Evolutionary conservation across 2,888 invertebrate genomes (phyloP), one percentile per base, ranked within the genome.

Genomic region (Abrostola tripartita): DNA sequence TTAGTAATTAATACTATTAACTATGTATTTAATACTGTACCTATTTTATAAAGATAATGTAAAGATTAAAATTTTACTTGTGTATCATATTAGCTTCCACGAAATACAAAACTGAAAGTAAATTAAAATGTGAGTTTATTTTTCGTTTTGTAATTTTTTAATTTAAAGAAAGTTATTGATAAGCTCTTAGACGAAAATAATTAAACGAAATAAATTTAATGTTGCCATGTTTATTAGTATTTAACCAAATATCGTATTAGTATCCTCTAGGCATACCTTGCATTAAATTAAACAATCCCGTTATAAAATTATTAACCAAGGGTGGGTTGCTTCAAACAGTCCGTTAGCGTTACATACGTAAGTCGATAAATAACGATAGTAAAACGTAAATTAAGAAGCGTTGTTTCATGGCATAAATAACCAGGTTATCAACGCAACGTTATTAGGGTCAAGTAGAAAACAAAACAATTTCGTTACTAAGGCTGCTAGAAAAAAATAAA

Each of bases 11-110:
- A 85, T 87, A 81, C 76, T 88, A 89, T 87, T 88, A 88, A 88
- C 88, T 87, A 85, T 92, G 91, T 93, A 93, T 93, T 92, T 93
- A 93, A 92, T 92, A 92, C 88, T 91, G 88, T 92, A 92, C 85
- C 87, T 93, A 92, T 92, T 93, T 92, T 92, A 89, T 90, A 90
- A 88, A 84, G 79, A 84, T 88, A 90, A 90, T 92, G 92, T 93
- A 93, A 91, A 92, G 85, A 87, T 85, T 83, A 73, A 88, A 88
- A 86, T 81, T 87, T 87, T 88, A 90, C 85, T 87, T 87, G 85
- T 93, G 92, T 93, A 93, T 90, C 84, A 92, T 92, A 92, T 81
- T 90, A 92, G 91, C 91, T 91, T 92, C 87, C 86, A 89, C 80
- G 79, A 86, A 91, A 91, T 90, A 91, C 86, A 92, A 90, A 88